Evolutionary conservation across 2,113 vertebrate species (phyloP), one percentile per base, ranked within the genome.

Genomic region (Campylorhamphus procurvoides): DNA sequence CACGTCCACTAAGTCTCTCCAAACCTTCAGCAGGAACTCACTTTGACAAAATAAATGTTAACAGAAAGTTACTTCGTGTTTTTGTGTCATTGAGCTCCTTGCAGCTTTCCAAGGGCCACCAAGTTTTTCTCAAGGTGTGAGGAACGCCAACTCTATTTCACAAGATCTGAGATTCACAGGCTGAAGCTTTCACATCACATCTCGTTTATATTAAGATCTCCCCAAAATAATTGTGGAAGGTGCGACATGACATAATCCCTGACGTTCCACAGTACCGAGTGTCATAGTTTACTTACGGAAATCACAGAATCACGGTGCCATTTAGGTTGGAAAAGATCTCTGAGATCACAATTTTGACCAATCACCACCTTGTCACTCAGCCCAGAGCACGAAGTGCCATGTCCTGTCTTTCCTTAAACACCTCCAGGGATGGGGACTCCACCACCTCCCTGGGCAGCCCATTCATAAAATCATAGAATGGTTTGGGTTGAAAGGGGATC

Each of bases 201-300:
- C 77, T 33, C 18, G 56, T 50, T 91, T 91, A 72, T 73, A 80
- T 90, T 50, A 53, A 90, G 76, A 88, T 72, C 83, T 90, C 33
- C 79, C 42, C 55, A 31, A 80, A 91, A 90, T 79, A 94, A 67
- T 37, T 12, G 39, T 0, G 15, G 68, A 72, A 86, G 85, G 55
- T 27, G 67, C 50, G 24, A 84, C 33, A 12, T 17, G 53, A 76
- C 49, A 59, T 17, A 55, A 90, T 9, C 46, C 4, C 79, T 44
- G 53, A 71, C 77, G 67, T 23, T 52, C 59, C 67, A 23, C 75
- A 28, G 75, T 8, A 23, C 42, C 42, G 4, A 94, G 18, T 29
- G 29, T 8, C 25, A 73, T 0, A 9, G 35, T 31, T 73, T 13
- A 10, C 37, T 69, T 42, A 16, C 0, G 33, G 27, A 77, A 60